Base-by-base conservation (phyloP, 2,113 vertebrate species). In the Herpetotheres cachinnans region DNA sequence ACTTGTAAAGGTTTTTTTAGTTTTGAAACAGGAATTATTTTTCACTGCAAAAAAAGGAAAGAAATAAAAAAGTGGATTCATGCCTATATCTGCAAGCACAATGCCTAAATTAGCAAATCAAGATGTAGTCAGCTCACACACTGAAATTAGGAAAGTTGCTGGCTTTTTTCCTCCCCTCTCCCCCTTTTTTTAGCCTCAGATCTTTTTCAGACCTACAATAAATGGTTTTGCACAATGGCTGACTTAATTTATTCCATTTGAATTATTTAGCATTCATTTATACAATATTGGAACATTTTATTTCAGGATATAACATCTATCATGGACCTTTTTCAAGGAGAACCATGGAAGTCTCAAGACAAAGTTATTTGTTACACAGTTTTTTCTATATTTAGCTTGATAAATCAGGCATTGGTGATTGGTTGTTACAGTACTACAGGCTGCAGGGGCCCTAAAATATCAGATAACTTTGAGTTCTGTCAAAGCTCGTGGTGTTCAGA, bases 261-360 rank as follows among this genome's bases (percentile, higher is more conserved):
- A 96, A 93, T 94, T 93, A 93, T 92, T 95, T 90, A 94, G 1
- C 50, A 86, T 77, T 74, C 25, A 86, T 79, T 80, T 92, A 80
- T 93, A 67, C 56, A 72, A n/a, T 82, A 78, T 11, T 50, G 32
- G 62, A 90, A 70, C 32, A 77, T 89, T 90, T 94, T 90, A 84
- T 96, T 95, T 94, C 38, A 65, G 59, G 42, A 38, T 52, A 77
- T 63, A 92, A 50, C 6, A 71, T 93, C 79, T 89, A 56, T 69
- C 15, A 86, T 65, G 5, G 22, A 17, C 52, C 78, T 69, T 69
- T 87, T 77, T 30, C 54, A 92, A 77, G 52, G 44, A 49, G 20
- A 59, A 59, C 15, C 18, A 26, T 63, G 4, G 27, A 47, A 30
- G 32, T 59, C 22, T 85, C 13, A 29, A 85, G 62, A 69, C 21